Base-by-base conservation (phyloP, 1,140 invertebrate species). In the Brachionus paranguensis region DNA sequence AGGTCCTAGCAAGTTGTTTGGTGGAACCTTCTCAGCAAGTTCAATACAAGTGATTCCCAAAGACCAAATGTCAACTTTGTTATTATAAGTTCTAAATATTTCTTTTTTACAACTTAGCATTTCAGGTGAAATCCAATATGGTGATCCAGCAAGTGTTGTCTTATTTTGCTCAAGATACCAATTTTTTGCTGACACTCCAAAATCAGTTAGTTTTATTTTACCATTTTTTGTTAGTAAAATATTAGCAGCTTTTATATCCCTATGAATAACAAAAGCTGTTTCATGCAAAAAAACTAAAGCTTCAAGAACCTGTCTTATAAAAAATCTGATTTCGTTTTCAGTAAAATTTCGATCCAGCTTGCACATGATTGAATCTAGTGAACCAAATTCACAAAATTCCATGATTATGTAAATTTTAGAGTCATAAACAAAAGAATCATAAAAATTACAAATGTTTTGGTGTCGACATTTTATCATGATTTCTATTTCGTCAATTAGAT, bases 1-100 rank as follows among this genome's bases (percentile, higher is more conserved):
- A 85, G 97, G 97, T 90, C 99, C 99, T 96, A 99, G 98, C 90
- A 99, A 99, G 90, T 99, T 99, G 90, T 99, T 96, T 37, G 98
- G 98, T 85, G 98, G 98, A 89, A 98, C 98, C 85, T 96, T 92
- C 91, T 99, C 97, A 74, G 97, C 93, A 89, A 99, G 91, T 93
- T 99, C 97, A 89, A 99, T 98, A 91, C 97, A 99, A 10, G 97
- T 99, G 86, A 99, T 99, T 86, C 94, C 94, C 85, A 93, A 50
- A 64, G 94, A 95, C 94, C 94, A 95, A 85, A 95, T 93, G 90
- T 95, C 94, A 37, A 74, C 70, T 43, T 74, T 43, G 55, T 96
- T 96, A 90, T 99, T 96, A 76, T 97, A 97, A 92, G 70, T 37
- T 85, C 86, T 86, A 65, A 86, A 45, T 37, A 17, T 41, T 27